These are phyloP conservation scores for Drosophila saltans DNA, from an alignment of 1,140 invertebrate genomes.

Conservation along the genomic window DNA sequence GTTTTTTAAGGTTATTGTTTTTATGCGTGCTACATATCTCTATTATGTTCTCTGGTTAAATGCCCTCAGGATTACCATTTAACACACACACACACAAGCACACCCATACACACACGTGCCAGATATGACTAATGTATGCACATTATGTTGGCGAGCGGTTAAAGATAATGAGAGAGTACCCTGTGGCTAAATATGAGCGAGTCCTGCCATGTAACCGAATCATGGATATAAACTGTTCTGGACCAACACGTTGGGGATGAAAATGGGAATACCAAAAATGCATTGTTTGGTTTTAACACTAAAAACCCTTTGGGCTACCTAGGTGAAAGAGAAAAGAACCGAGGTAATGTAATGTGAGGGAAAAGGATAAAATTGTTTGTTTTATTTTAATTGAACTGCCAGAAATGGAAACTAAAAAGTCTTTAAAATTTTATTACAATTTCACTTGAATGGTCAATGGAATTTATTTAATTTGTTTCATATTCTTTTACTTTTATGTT, in stretches of 20 bases:
- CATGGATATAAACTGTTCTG: not conserved
- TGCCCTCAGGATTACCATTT: constrained; percentile 31
- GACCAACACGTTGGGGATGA: no score
- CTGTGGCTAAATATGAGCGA: constrained; percentile 21
- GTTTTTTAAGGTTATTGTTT: constrained; percentile 60
- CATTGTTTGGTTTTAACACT: constrained; percentile 41
- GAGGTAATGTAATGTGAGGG: not conserved
- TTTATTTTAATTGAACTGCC: constrained; percentile 14
- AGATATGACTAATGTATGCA: constrained; percentile 75
- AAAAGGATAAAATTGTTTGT: not conserved
- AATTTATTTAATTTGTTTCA: not conserved
- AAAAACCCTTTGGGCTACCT: constrained; percentile 14
- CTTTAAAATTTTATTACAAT: not conserved
- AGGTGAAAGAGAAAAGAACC: not conserved
- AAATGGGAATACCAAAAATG: constrained; percentile 30
- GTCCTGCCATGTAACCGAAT: constrained; percentile 17
- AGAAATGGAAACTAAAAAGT: not conserved
- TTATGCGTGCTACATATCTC: constrained; percentile 43
- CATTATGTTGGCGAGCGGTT: constrained; percentile 48
- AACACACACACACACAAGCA: constrained; percentile 30
- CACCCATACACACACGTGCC: constrained; percentile 34
- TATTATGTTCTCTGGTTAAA: constrained; percentile 42
- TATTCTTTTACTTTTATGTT: not conserved
- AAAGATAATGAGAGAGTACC: constrained; percentile 61
- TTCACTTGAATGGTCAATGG: not conserved